Evolutionary conservation across 2,797 vertebrate genomes (phyloP), one percentile per base, ranked within the genome.

Genomic region (Trichosurus vulpecula): DNA sequence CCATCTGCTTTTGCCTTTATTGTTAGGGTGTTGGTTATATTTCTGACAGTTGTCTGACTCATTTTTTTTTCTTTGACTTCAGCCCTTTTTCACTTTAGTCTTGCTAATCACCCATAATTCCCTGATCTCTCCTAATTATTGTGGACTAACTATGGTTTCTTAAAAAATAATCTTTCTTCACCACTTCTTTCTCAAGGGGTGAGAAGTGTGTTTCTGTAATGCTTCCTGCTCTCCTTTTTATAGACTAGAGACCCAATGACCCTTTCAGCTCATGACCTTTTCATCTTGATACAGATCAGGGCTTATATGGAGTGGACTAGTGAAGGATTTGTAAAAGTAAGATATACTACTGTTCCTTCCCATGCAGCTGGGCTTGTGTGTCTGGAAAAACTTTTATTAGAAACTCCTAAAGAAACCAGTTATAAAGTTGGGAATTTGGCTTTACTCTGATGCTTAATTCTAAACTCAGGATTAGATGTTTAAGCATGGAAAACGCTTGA

Each of bases 381-480:
- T 89, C 92, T 92, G 57, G 8, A 92, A 93, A 92, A 16, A 52
- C 6, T 54, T 53, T 52, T 90, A 35, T 12, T 90, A 87, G 35
- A 57, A 87, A 53, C 90, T 87, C 81, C 13, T 92, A 56, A 95
- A 92, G 92, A 94, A 91, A 93, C 13, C 56, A 95, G 66, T 30
- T 54, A 52, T 53, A 31, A 93, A 92, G 66, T 89, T 90, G 92
- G 87, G 91, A 91, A 90, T 35, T 95, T 95, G 47, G 53, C 93
- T 94, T 95, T 35, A 94, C 89, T 92, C 90, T 93, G 81, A 91
- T 95, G 66, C 55, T 93, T 94, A 95, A 95, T 96, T 81, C 90
- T 92, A 95, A 95, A 93, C 95, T 93, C 90, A 96, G 58, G 57
- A 93, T 90, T 93, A 95, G 27, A 92, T 41, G 56, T 94, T 91